Base-by-base conservation (phyloP, 2,888 invertebrate species). In the Scaptomyza flava region DNA sequence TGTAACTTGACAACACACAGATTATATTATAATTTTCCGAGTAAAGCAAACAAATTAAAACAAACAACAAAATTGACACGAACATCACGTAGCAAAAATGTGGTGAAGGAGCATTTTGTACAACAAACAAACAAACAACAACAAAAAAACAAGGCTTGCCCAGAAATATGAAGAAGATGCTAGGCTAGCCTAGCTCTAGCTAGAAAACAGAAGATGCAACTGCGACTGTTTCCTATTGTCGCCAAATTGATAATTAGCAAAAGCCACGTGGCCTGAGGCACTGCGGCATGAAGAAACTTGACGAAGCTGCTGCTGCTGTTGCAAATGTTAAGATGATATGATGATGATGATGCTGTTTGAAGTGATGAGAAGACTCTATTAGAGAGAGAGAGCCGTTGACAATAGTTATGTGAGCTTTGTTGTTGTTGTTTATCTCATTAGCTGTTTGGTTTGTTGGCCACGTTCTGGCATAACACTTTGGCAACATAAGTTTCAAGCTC, bases 11-110 rank as follows among this genome's bases (percentile, higher is more conserved):
- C 31, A 17, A 38, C 69, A 64, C 51, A 61, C 56, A 81, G 81
- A 86, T 82, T 83, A 83, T 82, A 87, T 85, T 84, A 84, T 85
- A 84, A 84, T 85, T 87, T 41, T 81, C 87, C 82, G 77, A 87
- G 84, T 78, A 84, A 87, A 59, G 62, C 71, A 5, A 77, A 83
- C 77, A 83, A 65, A 72, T 70, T 69, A 77, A 79, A 79, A 82
- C 82, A 82, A 79, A 81, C 68, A 83, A 73, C 81, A 80, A 83
- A 82, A 85, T 85, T 85, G 88, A 85, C 84, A 84, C 84, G 85
- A 84, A 84, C 78, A 85, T 67, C 84, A 84, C 84, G 84, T 83
- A 87, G 83, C 87, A 56, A 56, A 67, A 70, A 51, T 52, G 68
- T 63, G 74, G 46, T 68, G 66, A 81, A 81, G 79, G 72, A 83